Evolutionary conservation across 2,888 invertebrate species (phyloP).

Genomic region (Crocallis elinguaria): DNA sequence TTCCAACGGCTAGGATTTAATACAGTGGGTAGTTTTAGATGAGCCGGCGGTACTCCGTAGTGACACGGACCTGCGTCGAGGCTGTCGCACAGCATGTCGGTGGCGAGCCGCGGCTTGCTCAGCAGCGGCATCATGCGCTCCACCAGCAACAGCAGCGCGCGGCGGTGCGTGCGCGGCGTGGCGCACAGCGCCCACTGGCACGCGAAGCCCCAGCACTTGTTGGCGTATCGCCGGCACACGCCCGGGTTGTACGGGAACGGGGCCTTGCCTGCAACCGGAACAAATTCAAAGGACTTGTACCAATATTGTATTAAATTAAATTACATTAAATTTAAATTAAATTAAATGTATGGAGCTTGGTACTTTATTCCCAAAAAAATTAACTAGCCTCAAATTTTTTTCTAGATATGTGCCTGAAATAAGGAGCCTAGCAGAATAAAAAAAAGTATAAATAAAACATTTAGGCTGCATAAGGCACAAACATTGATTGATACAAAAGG

Average conservation of each 20-base stretch:
- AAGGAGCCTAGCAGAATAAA: no score
- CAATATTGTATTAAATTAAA: no score
- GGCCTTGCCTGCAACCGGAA: conserved; percentile 51
- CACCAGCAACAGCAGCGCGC: conserved; percentile 91
- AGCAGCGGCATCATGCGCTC: conserved; percentile 93
- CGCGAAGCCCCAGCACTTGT: conserved; percentile 91
- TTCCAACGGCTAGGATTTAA: no score
- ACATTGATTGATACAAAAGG: no score
- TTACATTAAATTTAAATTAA: no score
- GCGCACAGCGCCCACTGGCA: conserved; percentile 89
- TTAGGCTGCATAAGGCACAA: no score
- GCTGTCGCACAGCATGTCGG: conserved; percentile 96
- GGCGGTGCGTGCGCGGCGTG: conserved; percentile 87
- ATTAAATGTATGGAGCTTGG: no score
- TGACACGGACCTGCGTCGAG: conserved; percentile 81
- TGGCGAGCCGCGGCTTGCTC: conserved; percentile 91
- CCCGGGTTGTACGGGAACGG: conserved; percentile 85
- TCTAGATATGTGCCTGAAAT: no score
- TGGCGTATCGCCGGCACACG: conserved; percentile 83
- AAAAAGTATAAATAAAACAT: no score
- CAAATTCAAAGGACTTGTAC: background rate
- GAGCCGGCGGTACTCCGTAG: background rate
- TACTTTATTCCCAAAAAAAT: no score
- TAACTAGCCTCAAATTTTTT: no score
- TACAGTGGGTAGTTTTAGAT: background rate